These are phyloP conservation scores for Percopsis omiscomaycus DNA, from an alignment of 2,797 vertebrate species.

Conservation along the genomic window DNA sequence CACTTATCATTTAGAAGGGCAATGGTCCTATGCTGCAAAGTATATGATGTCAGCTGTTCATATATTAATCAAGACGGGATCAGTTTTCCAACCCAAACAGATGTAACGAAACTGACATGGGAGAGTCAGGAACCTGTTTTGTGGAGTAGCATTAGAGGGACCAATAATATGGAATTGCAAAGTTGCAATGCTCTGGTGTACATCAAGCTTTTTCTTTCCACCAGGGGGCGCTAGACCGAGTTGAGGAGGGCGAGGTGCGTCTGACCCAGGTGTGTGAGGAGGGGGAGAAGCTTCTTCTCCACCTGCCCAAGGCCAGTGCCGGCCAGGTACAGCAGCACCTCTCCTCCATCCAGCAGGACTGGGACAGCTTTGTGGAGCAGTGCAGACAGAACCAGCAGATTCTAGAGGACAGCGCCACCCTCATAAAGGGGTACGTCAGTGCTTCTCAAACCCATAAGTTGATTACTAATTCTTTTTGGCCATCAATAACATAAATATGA, in stretches of 20 bases:
- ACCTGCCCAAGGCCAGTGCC: conserved; percentile 86
- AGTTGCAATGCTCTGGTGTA: background rate
- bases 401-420: conserved; percentile 85
- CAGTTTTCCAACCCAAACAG: no score
- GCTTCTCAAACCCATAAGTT: background rate
- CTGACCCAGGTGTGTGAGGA: conserved; percentile 87
- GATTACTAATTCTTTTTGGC: no score
- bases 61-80: no score
- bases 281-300: conserved; percentile 87
- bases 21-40: no score
- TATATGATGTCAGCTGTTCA: no score
- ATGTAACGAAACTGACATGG: no score
- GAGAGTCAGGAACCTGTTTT: no score
- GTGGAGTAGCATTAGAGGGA: no score
- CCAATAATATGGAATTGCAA: background rate
- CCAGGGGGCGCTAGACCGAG: conserved; percentile 85
- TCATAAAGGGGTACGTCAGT: conserved; percentile 76
- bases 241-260: conserved; percentile 85
- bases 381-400: conserved; percentile 88
- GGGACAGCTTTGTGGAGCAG: conserved; percentile 87
- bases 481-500: no score
- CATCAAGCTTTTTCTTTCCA: background rate
- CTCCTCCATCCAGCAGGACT: conserved; percentile 87
- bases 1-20: no score
- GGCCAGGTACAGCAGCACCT: conserved; percentile 89